Evolutionary conservation across 2,113 vertebrate genomes (phyloP).

Genomic region (Triplophysa tibetana): DNA sequence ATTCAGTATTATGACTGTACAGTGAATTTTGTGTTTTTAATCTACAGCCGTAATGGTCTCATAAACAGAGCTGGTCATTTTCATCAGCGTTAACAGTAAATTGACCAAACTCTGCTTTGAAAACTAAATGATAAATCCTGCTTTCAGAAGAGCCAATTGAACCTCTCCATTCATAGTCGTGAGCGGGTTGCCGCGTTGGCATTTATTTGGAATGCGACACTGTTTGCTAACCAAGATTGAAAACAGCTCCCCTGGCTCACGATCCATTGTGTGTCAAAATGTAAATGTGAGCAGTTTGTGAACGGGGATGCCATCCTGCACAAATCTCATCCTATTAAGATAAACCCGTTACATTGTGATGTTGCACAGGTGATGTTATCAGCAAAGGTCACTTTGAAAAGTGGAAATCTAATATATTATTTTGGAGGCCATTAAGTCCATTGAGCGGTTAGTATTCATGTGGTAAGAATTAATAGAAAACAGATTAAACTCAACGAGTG

Average conservation of each 20-base stretch:
- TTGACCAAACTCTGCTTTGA: slow-evolving; percentile 18
- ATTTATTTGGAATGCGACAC: slow-evolving; percentile 7
- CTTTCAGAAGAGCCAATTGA: background rate
- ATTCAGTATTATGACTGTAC: too few relatives aligned
- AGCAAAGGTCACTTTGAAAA: slow-evolving; percentile 76
- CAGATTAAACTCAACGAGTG: slow-evolving; percentile 73
- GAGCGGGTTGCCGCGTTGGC: slow-evolving; percentile 17
- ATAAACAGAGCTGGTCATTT: background rate
- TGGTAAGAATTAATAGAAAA: slow-evolving; percentile 72
- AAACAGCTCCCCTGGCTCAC: slow-evolving; percentile 38
- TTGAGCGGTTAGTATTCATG: slow-evolving; percentile 77
- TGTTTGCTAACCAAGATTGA: slow-evolving; percentile 62
- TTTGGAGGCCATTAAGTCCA: slow-evolving; percentile 73
- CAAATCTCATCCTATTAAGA: slow-evolving; percentile 45
- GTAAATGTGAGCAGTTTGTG: slow-evolving; percentile 50
- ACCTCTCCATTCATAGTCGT: background rate
- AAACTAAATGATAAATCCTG: slow-evolving; percentile 26
- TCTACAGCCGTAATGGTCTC: slow-evolving; percentile 15
- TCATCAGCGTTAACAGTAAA: slow-evolving; percentile 30
- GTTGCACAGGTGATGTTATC: slow-evolving; percentile 73
- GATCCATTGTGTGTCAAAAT: slow-evolving; percentile 46
- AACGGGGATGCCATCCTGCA: slow-evolving; percentile 20
- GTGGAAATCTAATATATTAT: slow-evolving; percentile 76
- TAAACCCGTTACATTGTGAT: slow-evolving; percentile 65
- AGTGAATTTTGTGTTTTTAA: background rate